Evolutionary conservation across 2,113 vertebrate species (phyloP), one percentile per base, ranked within the genome.

Genomic region (Cebidichthys violaceus): DNA sequence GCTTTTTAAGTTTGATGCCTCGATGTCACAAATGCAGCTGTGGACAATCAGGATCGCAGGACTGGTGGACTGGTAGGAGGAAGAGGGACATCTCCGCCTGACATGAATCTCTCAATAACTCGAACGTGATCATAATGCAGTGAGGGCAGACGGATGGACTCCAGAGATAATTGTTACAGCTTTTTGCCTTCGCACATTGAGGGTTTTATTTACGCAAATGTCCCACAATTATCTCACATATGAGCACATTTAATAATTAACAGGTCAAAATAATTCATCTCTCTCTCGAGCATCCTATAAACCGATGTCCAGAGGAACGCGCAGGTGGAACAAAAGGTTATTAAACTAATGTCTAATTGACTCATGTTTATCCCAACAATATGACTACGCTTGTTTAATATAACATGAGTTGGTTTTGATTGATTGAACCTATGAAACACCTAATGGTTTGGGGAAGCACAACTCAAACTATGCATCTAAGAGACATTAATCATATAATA

Each of bases 1-100:
- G 54, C 29, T 39, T 84, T 84, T 61, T 70, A 6, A 77, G 55
- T 74, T 75, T 61, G 43, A 67, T 33, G 6, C 35, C 27, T 76
- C 6, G 15, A 43, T 68, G 68, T 66, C 45, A 18, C 31, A n/a
- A 43, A 81, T 18, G 27, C 18, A 57, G 59, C 20, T 29, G 2
- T 20, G 73, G 73, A 43, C 41, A 2, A 2, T 45, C 33, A 27
- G n/a, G 22, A 39, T 22, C n/a, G 41, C 37, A 41, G 35, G 18
- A 41, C 22, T 45, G 41, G 41, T 43, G 4, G 41, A 59, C 24
- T 39, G 68, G 6, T 20, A 0, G 39, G 47, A 33, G 55, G 27
- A 9, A 22, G 18, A 24, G 27, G 27, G 7, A 18, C 6, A 22
- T 70, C 39, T 69, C n/a, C n/a, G n/a, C n/a, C n/a, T n/a, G n/a